These are phyloP conservation scores for Chymomyza fuscimana DNA, from an alignment of 2,888 invertebrate species.

Conservation along the genomic window DNA sequence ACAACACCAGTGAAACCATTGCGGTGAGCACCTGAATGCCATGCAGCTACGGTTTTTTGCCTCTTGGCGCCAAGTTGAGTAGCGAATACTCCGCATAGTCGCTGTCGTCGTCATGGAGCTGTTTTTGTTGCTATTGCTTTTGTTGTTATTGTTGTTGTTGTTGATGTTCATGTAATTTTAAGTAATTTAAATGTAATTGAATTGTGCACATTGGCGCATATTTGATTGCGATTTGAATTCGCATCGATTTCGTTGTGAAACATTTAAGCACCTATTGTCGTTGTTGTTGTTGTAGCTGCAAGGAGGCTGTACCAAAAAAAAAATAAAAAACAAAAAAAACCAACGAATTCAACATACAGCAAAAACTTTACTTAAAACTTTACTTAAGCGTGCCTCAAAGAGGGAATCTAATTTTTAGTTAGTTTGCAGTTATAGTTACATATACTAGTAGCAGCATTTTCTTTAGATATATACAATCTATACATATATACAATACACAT, in stretches of 20 bases:
- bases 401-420: constrained; percentile 64
- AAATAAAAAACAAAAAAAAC: neutral
- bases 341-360: neutral
- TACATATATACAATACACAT: neutral
- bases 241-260: constrained; percentile 4
- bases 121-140: neutral
- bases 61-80: neutral
- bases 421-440: constrained; percentile 53
- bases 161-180: constrained; percentile 21
- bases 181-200: constrained; percentile 29
- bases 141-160: constrained; percentile 6
- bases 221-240: neutral
- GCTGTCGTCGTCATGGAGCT: neutral
- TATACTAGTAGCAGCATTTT: constrained; percentile 6
- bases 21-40: constrained; percentile 33
- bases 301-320: neutral
- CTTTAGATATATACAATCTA: constrained; percentile 4
- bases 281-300: neutral
- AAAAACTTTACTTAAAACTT: constrained; percentile 29
- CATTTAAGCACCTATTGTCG: neutral
- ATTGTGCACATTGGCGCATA: constrained; percentile 4
- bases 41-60: neutral
- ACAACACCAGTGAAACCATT: constrained; percentile 38
- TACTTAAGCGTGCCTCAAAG: constrained; percentile 74
- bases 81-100: neutral